Percentiles rank a stretch among this genome's conserved stretches.
These are phyloP conservation scores for Hafferia zeledoni DNA, from an alignment of 2,797 vertebrate species.

Conservation along the genomic window DNA sequence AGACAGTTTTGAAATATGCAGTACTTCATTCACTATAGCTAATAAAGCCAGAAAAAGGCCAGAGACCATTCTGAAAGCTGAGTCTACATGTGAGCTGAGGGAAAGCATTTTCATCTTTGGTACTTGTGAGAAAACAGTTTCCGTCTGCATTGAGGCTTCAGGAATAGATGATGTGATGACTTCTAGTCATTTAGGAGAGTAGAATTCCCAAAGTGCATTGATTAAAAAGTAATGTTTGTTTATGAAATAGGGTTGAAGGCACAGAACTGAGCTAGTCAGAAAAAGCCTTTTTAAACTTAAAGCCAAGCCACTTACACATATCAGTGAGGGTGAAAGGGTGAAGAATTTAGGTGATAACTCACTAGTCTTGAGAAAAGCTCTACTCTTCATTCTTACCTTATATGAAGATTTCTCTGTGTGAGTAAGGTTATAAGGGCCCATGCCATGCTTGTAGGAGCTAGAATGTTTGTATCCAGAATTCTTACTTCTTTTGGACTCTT, in stretches of 20 bases:
- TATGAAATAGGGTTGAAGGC: background rate
- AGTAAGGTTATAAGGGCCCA: background rate
- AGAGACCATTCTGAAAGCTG: background rate
- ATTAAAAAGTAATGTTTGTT: background rate
- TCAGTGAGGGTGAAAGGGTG: background rate
- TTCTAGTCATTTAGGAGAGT: background rate
- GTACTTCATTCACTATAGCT: background rate
- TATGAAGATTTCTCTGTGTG: constrained; percentile 57
- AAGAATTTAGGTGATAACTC: background rate
- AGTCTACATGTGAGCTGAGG: background rate
- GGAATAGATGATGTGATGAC: background rate
- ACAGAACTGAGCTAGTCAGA: background rate
- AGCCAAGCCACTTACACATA: background rate
- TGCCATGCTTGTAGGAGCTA: constrained; percentile 46
- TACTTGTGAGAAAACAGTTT: background rate
- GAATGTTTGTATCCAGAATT: constrained; percentile 35
- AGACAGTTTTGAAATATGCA: background rate
- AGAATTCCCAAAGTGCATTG: background rate
- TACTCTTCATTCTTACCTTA: constrained; percentile 69
- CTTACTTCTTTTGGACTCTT: constrained; percentile 47
- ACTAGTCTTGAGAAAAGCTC: background rate
- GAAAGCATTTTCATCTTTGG: background rate
- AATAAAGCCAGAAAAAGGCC: background rate
- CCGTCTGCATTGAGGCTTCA: background rate
- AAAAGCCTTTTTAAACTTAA: background rate